A percentile compares a stretch with the other conserved stretches of the same genome.
phyloP scores from a whole-genome alignment of 2,797 vertebrate genomes.

The Malacoraja senta region DNA sequence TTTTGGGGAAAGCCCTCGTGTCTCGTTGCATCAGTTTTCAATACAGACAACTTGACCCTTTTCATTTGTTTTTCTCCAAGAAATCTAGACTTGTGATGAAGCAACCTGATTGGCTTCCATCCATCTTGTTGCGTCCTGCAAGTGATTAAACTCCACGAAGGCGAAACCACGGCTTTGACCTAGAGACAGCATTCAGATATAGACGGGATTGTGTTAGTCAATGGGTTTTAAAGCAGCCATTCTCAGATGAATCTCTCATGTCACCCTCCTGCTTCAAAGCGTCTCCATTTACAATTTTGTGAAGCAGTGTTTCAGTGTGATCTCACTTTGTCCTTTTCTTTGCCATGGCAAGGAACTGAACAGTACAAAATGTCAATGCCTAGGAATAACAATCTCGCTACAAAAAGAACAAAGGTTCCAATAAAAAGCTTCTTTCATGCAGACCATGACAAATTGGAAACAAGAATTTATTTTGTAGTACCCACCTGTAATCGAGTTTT shows the following conservation, averaged over 20 bases:
- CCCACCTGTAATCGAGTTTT: slow-evolving; percentile 20
- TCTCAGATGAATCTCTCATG: slow-evolving; percentile 74
- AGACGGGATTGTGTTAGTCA: slow-evolving; percentile 99
- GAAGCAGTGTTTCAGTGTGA: slow-evolving; percentile 76
- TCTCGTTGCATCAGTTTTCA: slow-evolving; percentile 48
- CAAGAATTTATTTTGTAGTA: slow-evolving; percentile 18
- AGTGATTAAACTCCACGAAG: slow-evolving; percentile 99
- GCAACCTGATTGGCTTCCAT: slow-evolving; percentile 99
- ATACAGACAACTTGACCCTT: slow-evolving; percentile 45
- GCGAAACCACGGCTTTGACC: slow-evolving; percentile 99
- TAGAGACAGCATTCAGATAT: slow-evolving; percentile 99
- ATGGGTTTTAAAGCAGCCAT: slow-evolving; percentile 89
- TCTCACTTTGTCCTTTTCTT: slow-evolving; percentile 76
- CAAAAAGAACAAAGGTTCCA: slow-evolving; percentile 1
- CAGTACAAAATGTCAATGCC: slow-evolving; percentile 19
- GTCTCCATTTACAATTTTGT: slow-evolving; percentile 71
- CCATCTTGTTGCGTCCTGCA: slow-evolving; percentile 99
- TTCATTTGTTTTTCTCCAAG: slow-evolving; percentile 71
- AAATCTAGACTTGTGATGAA: slow-evolving; percentile 99
- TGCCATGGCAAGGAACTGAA: slow-evolving; percentile 86
- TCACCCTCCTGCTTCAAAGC: slow-evolving; percentile 94
- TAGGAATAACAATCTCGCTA: slow-evolving; percentile 13
- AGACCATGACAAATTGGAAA: neutral
- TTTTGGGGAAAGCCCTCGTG: slow-evolving; percentile 65
- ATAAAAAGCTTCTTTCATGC: slow-evolving; percentile 13